Evolutionary conservation across 2,113 vertebrate species (phyloP), one percentile per base, ranked within the genome.

Genomic region (Corvus hawaiiensis): DNA sequence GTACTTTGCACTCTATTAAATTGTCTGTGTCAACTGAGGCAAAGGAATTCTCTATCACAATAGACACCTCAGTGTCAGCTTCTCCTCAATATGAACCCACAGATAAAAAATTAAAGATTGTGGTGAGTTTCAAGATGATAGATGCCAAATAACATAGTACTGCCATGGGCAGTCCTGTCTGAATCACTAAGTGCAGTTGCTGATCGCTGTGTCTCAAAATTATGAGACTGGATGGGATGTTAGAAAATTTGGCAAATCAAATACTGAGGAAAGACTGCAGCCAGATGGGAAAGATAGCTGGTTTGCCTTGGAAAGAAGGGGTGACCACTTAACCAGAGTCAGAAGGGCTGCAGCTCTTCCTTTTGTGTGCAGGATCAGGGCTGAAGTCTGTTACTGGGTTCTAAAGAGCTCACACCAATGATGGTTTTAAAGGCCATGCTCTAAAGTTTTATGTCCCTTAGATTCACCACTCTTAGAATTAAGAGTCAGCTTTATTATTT

Each of bases 401-500:
- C 10, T n/a, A 7, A 30, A 66, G 37, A 64, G 43, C 48, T 78
- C 27, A 5, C 14, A 30, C 6, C 17, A 51, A 7, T 16, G 12
- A 1, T 18, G 28, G n/a, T 49, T 79, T 83, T 75, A 79, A 77
- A 93, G 74, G 62, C 30, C 55, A 9, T 64, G 66, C 20, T 72
- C 89, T 66, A 7, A 90, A 92, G 76, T 59, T 94, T 87, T 59
- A 62, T 1, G 3, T 59, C 58, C 15, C 18, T 26, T 69, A 44
- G 39, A 83, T 61, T 86, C 51, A 39, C 41, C 8, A 23, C 62
- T 58, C 69, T 87, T 69, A 44, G 22, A 75, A 79, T 10, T 74
- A 72, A 68, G 95, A 69, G 84, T 90, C 94, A 94, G 87, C 91
- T 92, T 73, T 97, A 93, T 96, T 69, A 93, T 92, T 93, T 85